Conservation (phyloP, 2,888 invertebrate species). For the Eulithis testata region DNA sequence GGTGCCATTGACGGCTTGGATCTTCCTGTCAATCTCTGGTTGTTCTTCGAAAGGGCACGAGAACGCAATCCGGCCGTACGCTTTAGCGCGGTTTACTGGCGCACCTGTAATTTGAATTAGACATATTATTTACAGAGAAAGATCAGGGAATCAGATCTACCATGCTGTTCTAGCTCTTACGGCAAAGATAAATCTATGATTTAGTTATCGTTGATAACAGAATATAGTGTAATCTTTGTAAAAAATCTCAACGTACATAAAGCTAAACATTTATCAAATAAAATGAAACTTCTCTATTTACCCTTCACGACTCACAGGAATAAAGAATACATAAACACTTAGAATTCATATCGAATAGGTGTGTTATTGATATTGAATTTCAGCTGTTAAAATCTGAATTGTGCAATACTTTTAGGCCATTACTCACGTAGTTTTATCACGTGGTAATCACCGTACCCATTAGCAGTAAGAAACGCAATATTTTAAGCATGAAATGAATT, state of each 20-base stretch:
- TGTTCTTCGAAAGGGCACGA: constrained; percentile 92
- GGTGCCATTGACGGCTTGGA: constrained; percentile 88
- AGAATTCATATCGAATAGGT: too few species aligned
- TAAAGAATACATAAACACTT: not conserved
- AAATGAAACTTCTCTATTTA: constrained; percentile 1
- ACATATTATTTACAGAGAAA: not conserved
- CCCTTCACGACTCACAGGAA: constrained; percentile 1
- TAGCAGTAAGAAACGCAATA: too few species aligned
- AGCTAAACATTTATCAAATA: too few species aligned
- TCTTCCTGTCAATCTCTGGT: constrained; percentile 89
- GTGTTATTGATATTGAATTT: too few species aligned
- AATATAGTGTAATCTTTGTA: too few species aligned
- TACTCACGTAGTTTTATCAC: too few species aligned
- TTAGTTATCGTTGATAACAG: too few species aligned
- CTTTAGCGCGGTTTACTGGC: constrained; percentile 92
- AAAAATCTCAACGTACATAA: not conserved
- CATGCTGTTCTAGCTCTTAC: not conserved
- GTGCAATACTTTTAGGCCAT: too few species aligned
- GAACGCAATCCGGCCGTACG: constrained; percentile 98
- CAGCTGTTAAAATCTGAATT: too few species aligned
- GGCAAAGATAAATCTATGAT: too few species aligned
- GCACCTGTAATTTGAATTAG: constrained; percentile 69
- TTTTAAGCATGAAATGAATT: too few species aligned
- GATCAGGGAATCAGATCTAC: not conserved
- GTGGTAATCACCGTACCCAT: too few species aligned